Evolutionary conservation across 2,797 vertebrate species (phyloP), one percentile per base, ranked within the genome.

Genomic region (Chelon auratus): DNA sequence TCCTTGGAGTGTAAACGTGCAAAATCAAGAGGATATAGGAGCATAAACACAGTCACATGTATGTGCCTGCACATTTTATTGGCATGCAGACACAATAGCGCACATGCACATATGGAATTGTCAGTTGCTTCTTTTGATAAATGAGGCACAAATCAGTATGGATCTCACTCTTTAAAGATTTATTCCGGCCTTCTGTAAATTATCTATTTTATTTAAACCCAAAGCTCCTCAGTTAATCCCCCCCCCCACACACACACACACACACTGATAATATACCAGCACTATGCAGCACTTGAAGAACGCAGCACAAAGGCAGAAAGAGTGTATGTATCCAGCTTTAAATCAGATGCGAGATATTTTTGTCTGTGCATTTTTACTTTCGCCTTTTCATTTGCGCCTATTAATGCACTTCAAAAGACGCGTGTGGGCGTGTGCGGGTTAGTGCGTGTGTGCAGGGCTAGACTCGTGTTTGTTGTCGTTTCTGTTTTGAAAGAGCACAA

Each of bases 401-500:
- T 81, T 81, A 85, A 88, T 87, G 74, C 43, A 45, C 68, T 85
- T 87, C 58, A 52, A 77, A 61, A 80, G 74, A 26, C 37, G n/a
- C 6, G 60, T 39, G 66, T 60, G 72, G 9, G 82, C 53, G 61
- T 62, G 64, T 18, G 65, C 9, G 67, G 71, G 77, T 82, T 78
- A 72, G 75, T 62, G 57, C n/a, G 42, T 6, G 14, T 65, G 68
- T 57, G 72, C 37, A 2, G n/a, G 51, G 40, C 48, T 22, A 37
- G 53, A 71, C 56, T 87, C 62, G 70, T 66, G 80, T 85, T 88
- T 86, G 80, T 85, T 87, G 81, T 74, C 6, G 3, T 72, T 84
- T 76, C 33, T 58, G 68, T 86, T 90, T 82, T 87, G 78, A 84
- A 82, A 71, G 75, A 77, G 69, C 24, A 87, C 78, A 88, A 88